Evolutionary conservation across 2,113 vertebrate species (phyloP).

Genomic region (Corythornis madagascariensis): DNA sequence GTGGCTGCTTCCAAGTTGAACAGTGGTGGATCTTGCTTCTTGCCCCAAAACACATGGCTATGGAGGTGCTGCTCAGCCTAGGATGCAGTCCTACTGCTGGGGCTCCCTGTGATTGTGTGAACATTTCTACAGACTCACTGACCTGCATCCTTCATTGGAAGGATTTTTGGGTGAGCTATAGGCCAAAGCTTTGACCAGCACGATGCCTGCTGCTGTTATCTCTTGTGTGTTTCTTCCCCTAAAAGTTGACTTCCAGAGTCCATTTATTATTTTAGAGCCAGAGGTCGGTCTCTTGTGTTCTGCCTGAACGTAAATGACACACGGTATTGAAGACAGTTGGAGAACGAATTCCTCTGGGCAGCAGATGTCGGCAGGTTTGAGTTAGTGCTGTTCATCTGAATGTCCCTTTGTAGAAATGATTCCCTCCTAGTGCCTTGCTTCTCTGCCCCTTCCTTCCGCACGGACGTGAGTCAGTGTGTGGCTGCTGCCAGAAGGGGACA

Average conservation of each 20-base stretch:
- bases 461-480: neutral
- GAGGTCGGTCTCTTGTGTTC: neutral
- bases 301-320: neutral
- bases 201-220: neutral
- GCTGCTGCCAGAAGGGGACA: neutral
- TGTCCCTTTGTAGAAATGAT: neutral
- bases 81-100: neutral
- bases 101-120: neutral
- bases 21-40: neutral
- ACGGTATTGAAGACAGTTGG: neutral
- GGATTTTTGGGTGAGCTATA: neutral
- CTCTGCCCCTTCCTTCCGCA: neutral
- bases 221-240: neutral
- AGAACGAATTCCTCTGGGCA: neutral
- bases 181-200: neutral
- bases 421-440: neutral
- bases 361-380: neutral
- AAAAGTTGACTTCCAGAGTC: neutral
- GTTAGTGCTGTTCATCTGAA: neutral
- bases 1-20: neutral
- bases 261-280: neutral
- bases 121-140: neutral
- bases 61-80: neutral
- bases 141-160: neutral
- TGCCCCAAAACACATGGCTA: neutral